Base-by-base conservation (phyloP, 2,113 vertebrate genomes). In the Marcusenius ussheri region DNA sequence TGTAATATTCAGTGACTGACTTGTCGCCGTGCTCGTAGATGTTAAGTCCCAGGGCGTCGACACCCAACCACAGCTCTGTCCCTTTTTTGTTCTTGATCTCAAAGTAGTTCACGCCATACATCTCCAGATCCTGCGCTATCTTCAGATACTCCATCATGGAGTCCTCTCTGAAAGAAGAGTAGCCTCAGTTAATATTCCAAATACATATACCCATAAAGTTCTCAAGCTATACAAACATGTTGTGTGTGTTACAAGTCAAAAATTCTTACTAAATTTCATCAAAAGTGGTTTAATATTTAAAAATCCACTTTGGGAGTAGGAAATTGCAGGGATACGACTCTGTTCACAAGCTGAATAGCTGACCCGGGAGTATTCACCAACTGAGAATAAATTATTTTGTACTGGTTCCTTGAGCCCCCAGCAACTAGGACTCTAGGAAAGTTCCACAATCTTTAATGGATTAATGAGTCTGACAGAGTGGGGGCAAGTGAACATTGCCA, bases 21-120 rank as follows among this genome's bases (percentile, higher is more conserved):
- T 99, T 99, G 96, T 99, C 98, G 91, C 97, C 98, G 0, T 98
- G 97, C 88, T 99, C 98, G 90, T 99, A 99, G 94, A 99, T 99
- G 96, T 99, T 99, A 91, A 99, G 97, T 77, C 98, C 98, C 89
- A 99, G 96, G 74, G 98, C 98, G 89, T 99, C 98, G 88, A 99
- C 98, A 3, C 98, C 98, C 90, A 99, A 95, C 98, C 98, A 99
- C 84, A 99, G 95, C 93, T 99, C 98, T 31, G 98, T 99, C 92
- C 98, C 98, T 93, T 99, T 99, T 94, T 99, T 99, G 95, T 99
- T 99, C 93, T 99, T 99, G 94, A 99, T 99, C 95, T 99, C 98
- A 95, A 99, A 99, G 95, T 99, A 99, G 95, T 99, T 99, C 91
- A 99, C 98, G 6, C 98, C 98, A 83, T 99, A 99, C 98, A 99